Evolutionary conservation across 2,113 vertebrate species (phyloP), one percentile per base, ranked within the genome.

Genomic region (Phalacrocorax pelagicus): DNA sequence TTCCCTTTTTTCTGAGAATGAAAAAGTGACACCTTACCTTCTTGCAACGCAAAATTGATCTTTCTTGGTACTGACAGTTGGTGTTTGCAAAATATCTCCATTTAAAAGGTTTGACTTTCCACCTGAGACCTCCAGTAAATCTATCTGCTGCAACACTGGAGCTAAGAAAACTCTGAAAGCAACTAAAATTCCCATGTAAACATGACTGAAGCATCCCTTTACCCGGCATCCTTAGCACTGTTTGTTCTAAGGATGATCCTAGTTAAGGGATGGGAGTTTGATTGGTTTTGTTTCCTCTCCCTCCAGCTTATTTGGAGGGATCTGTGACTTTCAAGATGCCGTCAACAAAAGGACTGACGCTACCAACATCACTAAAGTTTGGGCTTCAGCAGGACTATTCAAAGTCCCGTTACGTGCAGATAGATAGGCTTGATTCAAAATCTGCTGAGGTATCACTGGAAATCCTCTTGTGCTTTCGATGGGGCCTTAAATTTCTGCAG

Each of bases 91-190:
- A 96, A 75, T 96, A 95, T 80, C 85, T 95, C 93, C 38, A 82
- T 92, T 93, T 94, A 89, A 92, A 91, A 87, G 66, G 82, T 80
- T 95, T 96, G 92, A 83, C 83, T 95, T 96, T 89, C 92, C 96
- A 95, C 94, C 86, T 74, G 88, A 91, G 92, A 93, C 92, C 66
- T n/a, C 62, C 69, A 70, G 82, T 96, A 85, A 89, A 93, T 95
- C 88, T 81, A 47, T 91, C 77, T 1, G 1, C 74, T 89, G 47
- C 40, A 96, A 40, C 72, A 88, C 61, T 70, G 70, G 69, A 91
- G 70, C 71, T 79, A 57, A 88, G 38, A 92, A 74, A 42, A 65
- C 61, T 74, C 80, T 46, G 80, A 84, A 94, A 94, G 83, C 71
- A 85, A 63, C 51, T 74, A 47, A 86, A 95, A 94, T 91, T 81